Percentiles rank a stretch among this genome's conserved stretches.
Evolutionary conservation across 2,113 vertebrate species (phyloP).

Genomic region (Butastur rufipennis): DNA sequence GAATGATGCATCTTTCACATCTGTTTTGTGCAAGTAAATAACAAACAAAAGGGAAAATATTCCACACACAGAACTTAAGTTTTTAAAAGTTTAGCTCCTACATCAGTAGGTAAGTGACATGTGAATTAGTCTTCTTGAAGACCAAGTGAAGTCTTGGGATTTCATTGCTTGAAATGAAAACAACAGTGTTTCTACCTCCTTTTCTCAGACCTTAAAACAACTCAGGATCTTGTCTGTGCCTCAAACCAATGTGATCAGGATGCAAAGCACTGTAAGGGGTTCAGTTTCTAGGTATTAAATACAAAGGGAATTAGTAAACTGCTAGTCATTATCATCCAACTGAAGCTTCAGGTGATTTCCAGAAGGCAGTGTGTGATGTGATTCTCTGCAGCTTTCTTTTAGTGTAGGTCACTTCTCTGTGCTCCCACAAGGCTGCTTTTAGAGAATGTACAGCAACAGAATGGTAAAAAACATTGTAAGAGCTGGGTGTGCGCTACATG

Average conservation of each 20-base stretch:
- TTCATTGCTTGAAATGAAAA: not conserved
- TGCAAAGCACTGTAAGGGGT: not conserved
- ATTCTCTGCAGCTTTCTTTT: not conserved
- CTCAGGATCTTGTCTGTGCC: not conserved
- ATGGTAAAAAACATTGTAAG: not conserved
- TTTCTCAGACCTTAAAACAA: not conserved
- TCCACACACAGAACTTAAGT: not conserved
- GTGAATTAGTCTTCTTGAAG: not conserved
- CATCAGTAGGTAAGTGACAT: not conserved
- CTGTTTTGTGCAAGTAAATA: not conserved
- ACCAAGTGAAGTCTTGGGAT: not conserved
- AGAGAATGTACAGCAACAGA: not conserved
- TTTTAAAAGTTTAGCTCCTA: not conserved
- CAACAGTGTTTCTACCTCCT: rapidly evolving
- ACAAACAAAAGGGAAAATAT: not conserved
- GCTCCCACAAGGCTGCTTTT: not conserved
- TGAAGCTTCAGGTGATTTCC: not conserved
- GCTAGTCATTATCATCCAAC: rapidly evolving
- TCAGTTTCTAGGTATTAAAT: not conserved
- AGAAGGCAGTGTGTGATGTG: not conserved
- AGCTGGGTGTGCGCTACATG: not conserved
- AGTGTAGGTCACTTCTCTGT: not conserved
- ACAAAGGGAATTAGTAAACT: not conserved
- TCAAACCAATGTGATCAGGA: not conserved
- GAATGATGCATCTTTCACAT: not conserved